Base-by-base conservation (phyloP, 2,797 vertebrate genomes). In the Mustela erminea region DNA sequence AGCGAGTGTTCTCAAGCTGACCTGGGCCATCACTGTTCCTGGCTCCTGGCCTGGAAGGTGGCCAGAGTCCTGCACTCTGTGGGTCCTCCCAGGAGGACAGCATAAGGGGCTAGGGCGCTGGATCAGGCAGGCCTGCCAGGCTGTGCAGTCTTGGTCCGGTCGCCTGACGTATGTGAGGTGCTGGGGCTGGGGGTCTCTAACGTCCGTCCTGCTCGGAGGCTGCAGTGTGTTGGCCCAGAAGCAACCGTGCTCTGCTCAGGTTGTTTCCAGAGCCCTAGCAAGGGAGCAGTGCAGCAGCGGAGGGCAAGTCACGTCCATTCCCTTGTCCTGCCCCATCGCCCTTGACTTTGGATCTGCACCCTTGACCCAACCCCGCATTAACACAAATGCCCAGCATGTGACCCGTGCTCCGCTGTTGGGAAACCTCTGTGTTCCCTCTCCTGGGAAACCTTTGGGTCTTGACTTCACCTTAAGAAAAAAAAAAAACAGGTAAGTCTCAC, bases 381-480 rank as follows among this genome's bases (percentile, higher is more conserved):
- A 81, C n/a, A 62, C 0, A 18, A 72, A 18, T 25, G 41, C 70
- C 38, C 46, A 43, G 29, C 38, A 23, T 1, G 3, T 17, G 56
- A 56, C 35, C 46, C n/a, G 54, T 32, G 75, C 27, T 35, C 83
- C 23, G 3, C 41, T 41, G 32, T 17, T 29, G 5, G 78, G 29
- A 10, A 90, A 58, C 6, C 23, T 13, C 25, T 23, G 18, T 21
- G 32, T 25, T 81, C 58, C 49, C 49, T 87, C 72, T 82, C 56
- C 18, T 72, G 52, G 38, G 41, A 49, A 81, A 82, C 25, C 32
- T 72, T 81, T 43, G 35, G 66, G 43, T 56, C 27, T 62, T 72
- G 32, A 82, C 62, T 72, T 96, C 23, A 43, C 66, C n/a, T 96
- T 89, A 38, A 38, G 38, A 38, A 38, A 38, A 56, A 78, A 93